Base-by-base conservation (phyloP, 2,797 vertebrate genomes). In the Pseudocheirus occidentalis region DNA sequence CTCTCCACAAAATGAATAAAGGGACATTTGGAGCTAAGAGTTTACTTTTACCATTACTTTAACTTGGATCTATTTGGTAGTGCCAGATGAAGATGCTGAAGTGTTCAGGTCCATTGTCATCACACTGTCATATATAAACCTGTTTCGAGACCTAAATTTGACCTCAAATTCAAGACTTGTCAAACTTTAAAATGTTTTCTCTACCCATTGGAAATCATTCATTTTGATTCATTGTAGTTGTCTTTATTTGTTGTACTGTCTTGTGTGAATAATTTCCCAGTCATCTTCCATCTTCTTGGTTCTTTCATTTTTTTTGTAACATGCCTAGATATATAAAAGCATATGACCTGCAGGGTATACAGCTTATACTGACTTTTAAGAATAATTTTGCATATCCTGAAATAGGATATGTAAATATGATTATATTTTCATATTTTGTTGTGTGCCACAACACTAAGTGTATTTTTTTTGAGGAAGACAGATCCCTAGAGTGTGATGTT, bases 401-500 rank as follows among this genome's bases (percentile, higher is more conserved):
- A 66, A 31, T 59, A 89, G 13, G 11, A n/a, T n/a, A n/a, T n/a
- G 54, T 31, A 92, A 54, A 58, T 16, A 27, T 34, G 52, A 50
- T 27, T 50, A 0, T 31, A 40, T 73, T 95, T 96, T 93, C 40
- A n/a, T 96, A 57, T 62, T 92, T 96, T 96, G 53, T 50, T 55
- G 13, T 93, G 1, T 90, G 52, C 92, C 96, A 40, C 66, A 81
- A 29, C 90, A 40, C 91, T 94, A 0, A 92, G 55, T 96, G 87
- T 89, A 97, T 66, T 29, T 98, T 95, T 91, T 97, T 96, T 58
- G 4, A 93, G 0, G 0, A 91, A 95, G 89, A 96, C 94, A 90
- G 96, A 59, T 6, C 95, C 94, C 46, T 90, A 0, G 24, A 94
- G 92, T 93, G 54, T 94, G 93, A 91, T 96, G 94, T 96, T 98